Base-by-base conservation (phyloP, 2,797 vertebrate genomes). In the Enteromius viviparus region DNA sequence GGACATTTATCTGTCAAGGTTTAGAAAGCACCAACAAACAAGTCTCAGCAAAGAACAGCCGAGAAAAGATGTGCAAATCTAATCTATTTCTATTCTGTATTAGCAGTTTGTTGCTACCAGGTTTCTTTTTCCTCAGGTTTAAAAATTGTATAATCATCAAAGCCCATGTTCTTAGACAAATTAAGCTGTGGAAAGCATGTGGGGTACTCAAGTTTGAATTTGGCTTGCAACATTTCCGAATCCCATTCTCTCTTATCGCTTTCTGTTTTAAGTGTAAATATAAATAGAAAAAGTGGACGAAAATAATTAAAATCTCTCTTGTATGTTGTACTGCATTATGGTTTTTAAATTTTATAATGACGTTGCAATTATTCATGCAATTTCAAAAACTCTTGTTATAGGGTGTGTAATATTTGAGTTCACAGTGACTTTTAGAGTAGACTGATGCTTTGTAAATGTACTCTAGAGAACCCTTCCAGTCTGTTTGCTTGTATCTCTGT, bases 21-120 rank as follows among this genome's bases (percentile, higher is more conserved):
- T 81, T 47, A 47, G n/a, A 58, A 71, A 80, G 78, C 53, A 80
- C 5, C 23, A n/a, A 23, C 66, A 37, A 34, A 68, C 7, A 45
- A 34, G 11, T n/a, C 11, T 71, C 68, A 37, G 37, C 40, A 42
- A 32, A 58, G 14, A 58, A 42, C 19, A 66, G 40, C 51, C 66
- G 34, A 37, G 29, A 21, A 74, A 34, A 53, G 17, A 6, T 74
- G 29, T 1, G 2, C 47, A 21, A 51, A 72, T 72, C 77, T 2
- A 14, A 55, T 53, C 29, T 37, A 40, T 70, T 69, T 70, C 29
- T 70, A 70, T 32, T 40, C 23, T 60, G 10, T 55, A 45, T 62
- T 70, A 34, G 53, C 37, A 64, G 5, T 53, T 58, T 40, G 17
- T 23, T 58, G 21, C 15, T 58, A 14, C 32, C 21, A 8, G 6